Base-by-base conservation (phyloP, 2,797 vertebrate genomes). In the Gallinago solitaria region DNA sequence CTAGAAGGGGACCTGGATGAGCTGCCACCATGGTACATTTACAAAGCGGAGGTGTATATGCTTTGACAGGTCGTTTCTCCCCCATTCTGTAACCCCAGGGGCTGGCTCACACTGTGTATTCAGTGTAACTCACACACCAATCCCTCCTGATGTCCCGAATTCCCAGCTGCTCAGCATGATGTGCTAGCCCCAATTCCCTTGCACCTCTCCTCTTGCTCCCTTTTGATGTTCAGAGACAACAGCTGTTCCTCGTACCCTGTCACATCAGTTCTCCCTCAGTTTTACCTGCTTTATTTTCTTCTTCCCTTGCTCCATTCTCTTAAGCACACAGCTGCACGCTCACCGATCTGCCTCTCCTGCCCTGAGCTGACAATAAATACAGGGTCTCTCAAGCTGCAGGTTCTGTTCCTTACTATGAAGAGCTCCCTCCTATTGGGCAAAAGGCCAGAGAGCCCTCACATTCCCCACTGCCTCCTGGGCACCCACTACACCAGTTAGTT, bases 81-180 rank as follows among this genome's bases (percentile, higher is more conserved):
- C 54, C 24, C 5, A 9, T 69, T 59, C 79, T 60, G 59, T 73
- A 79, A 61, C 63, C 28, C 67, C 43, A 67, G 43, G 39, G 32
- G 60, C 64, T 83, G 25, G 45, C 39, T 95, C 78, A 68, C 39
- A 16, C 75, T 51, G 61, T 76, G 63, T 71, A 28, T 75, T 93
- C 68, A 71, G 64, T 9, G 56, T 65, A 83, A 87, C 57, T 91
- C 65, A 68, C 47, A 19, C 8, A 0, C 53, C 17, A 12, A 16
- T 91, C 59, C 48, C 48, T 90, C 77, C 89, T 87, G 59, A 70
- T 76, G 56, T 79, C 91, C 95, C 41, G 70, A 95, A 90, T 93
- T 94, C 85, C 83, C 89, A 95, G 87, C 91, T 90, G 89, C 89
- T 94, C 91, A 81, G 89, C 54, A 73, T 59, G 74, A 56, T 82